phyloP scores from a whole-genome alignment of 2,113 vertebrate species.

The Ursus arctos region DNA sequence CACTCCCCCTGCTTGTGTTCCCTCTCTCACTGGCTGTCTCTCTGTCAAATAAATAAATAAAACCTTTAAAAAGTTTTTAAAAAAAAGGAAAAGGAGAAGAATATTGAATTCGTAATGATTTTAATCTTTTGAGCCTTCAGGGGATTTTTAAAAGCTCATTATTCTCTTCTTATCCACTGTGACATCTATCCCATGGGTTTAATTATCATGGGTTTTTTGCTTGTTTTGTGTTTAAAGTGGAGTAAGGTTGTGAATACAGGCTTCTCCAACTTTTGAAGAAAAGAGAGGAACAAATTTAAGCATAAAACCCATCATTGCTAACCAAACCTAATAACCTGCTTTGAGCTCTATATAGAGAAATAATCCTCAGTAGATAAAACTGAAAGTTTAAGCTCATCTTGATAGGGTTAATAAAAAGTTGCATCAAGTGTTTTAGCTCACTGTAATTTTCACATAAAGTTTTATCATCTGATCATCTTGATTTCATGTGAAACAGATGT shows the following conservation, averaged over 20 bases:
- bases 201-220: not conserved
- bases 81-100: not conserved
- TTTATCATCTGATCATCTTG: not conserved
- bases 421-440: not conserved
- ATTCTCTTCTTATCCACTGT: not conserved
- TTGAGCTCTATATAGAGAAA: not conserved
- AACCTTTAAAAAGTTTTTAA: too few relatives aligned
- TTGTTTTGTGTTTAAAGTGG: not conserved
- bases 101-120: not conserved
- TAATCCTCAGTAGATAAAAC: not conserved
- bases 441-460: not conserved
- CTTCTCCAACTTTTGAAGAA: not conserved
- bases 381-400: not conserved
- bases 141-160: not conserved
- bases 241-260: slow-evolving; percentile 4
- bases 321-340: not conserved
- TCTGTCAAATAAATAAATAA: too few relatives aligned
- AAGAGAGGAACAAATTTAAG: not conserved
- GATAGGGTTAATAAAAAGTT: slow-evolving; percentile 14
- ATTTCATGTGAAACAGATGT: not conserved
- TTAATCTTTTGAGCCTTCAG: not conserved
- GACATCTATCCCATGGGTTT: not conserved
- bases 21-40: too few relatives aligned
- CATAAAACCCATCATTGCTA: not conserved
- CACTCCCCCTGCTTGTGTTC: too few relatives aligned